Evolutionary conservation across 2,113 vertebrate species (phyloP).

Genomic region (Panthera uncia): DNA sequence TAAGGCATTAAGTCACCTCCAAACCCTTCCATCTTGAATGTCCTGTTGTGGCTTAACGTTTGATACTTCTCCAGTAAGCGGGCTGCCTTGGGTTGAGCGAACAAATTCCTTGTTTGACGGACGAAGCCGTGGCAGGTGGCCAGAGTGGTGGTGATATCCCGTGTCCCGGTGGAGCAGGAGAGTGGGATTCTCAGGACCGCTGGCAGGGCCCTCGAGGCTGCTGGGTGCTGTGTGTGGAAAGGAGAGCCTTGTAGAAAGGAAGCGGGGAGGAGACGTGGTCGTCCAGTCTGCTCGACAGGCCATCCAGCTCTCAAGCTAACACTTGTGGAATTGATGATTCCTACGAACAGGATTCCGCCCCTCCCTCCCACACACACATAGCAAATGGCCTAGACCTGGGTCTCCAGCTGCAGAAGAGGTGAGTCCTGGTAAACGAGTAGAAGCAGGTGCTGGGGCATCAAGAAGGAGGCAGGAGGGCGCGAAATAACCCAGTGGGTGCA

Average conservation of each 20-base stretch:
- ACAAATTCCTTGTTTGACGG: too few relatives aligned
- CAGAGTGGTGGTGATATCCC: background rate
- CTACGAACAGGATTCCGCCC: accelerated
- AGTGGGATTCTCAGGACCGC: background rate
- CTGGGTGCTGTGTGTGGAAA: background rate
- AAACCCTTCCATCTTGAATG: background rate
- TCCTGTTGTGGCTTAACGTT: accelerated
- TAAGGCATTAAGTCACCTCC: accelerated
- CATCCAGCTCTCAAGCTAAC: background rate
- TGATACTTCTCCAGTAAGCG: background rate
- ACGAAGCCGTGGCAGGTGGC: background rate
- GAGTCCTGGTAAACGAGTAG: accelerated
- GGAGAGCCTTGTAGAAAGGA: background rate
- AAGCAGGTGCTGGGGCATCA: accelerated
- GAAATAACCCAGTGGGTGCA: accelerated
- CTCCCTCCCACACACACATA: accelerated
- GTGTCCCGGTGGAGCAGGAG: accelerated
- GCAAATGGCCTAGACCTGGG: background rate
- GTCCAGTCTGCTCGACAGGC: accelerated
- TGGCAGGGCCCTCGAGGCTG: background rate
- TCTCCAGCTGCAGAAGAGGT: accelerated
- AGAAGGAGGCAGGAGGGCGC: background rate
- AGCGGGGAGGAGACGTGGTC: accelerated
- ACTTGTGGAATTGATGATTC: accelerated
- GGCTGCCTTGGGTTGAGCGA: background rate